Evolutionary conservation across 2,888 invertebrate genomes (phyloP).

Genomic region (Ornithoptera priamus): DNA sequence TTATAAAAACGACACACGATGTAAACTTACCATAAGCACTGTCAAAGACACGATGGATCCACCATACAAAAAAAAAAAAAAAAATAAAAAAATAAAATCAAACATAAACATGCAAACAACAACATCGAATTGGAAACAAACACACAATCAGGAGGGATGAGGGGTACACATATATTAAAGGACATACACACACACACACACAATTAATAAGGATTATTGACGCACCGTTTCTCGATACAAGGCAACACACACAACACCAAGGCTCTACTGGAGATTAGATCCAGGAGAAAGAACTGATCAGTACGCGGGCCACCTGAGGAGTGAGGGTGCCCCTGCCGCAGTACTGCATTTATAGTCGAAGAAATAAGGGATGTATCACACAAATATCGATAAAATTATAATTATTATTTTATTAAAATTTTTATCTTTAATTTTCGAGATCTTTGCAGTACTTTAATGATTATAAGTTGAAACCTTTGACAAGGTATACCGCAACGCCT

Average conservation of each 20-base stretch:
- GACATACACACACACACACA: not conserved
- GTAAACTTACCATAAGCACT: not conserved
- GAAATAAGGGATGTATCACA: not conserved
- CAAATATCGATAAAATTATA: not conserved
- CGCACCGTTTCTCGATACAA: slow-evolving; percentile 1
- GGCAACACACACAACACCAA: not conserved
- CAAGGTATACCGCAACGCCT: not conserved
- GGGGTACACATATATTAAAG: not conserved
- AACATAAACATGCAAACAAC: slow-evolving; percentile 1
- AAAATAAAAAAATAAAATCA: no score
- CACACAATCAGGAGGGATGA: not conserved
- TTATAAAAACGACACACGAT: not conserved
- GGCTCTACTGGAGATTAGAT: not conserved
- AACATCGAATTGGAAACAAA: slow-evolving; percentile 1
- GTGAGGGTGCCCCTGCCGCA: slow-evolving; percentile 4
- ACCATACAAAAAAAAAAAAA: not conserved
- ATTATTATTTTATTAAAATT: not conserved
- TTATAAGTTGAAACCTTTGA: not conserved
- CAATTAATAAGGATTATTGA: not conserved
- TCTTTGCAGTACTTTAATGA: not conserved
- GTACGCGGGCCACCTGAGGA: not conserved
- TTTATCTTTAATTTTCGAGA: not conserved
- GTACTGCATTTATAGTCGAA: slow-evolving; percentile 5
- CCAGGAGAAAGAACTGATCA: not conserved
- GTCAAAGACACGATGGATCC: not conserved